phyloP scores from a whole-genome alignment of 2,888 invertebrate species.

The Drosophila parthenogenetica region DNA sequence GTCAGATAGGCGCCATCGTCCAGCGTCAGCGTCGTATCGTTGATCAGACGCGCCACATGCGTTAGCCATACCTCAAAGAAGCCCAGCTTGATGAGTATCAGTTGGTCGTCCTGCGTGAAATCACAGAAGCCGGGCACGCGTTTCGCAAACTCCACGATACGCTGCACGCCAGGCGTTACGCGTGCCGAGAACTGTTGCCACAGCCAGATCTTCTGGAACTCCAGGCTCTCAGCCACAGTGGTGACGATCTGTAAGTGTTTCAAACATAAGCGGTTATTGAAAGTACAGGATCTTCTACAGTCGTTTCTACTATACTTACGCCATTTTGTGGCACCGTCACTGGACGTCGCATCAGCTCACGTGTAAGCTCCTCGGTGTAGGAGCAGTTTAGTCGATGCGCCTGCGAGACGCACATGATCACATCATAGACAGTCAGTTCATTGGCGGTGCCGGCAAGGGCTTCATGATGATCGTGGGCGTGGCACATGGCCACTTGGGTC shows the following conservation, averaged over 20 bases:
- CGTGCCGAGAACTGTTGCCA: slow-evolving; percentile 95
- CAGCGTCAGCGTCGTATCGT: slow-evolving; percentile 92
- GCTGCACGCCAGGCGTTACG: slow-evolving; percentile 95
- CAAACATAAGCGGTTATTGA: too few relatives aligned
- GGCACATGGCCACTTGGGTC: slow-evolving; percentile 72
- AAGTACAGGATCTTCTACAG: too few relatives aligned
- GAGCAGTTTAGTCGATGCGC: slow-evolving; percentile 95
- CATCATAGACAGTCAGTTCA: slow-evolving; percentile 90
- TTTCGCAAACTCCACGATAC: slow-evolving; percentile 98
- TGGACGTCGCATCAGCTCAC: slow-evolving; percentile 89
- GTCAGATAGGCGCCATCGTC: slow-evolving; percentile 95
- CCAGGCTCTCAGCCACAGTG: slow-evolving; percentile 88
- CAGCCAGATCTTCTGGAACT: slow-evolving; percentile 91
- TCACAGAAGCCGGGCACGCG: slow-evolving; percentile 96
- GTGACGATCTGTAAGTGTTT: slow-evolving; percentile 85
- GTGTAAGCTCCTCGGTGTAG: slow-evolving; percentile 93
- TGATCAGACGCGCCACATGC: slow-evolving; percentile 92
- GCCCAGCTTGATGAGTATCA: slow-evolving; percentile 97
- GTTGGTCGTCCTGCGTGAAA: slow-evolving; percentile 97
- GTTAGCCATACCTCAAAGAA: slow-evolving; percentile 99
- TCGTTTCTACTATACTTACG: slow-evolving; percentile 58
- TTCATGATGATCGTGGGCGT: slow-evolving; percentile 63
- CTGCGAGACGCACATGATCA: slow-evolving; percentile 91
- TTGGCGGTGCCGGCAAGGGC: slow-evolving; percentile 85
- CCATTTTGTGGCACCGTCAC: slow-evolving; percentile 87